Conservation (phyloP, 64 coral and sea anemone genomes). For the Montipora capricornis region DNA sequence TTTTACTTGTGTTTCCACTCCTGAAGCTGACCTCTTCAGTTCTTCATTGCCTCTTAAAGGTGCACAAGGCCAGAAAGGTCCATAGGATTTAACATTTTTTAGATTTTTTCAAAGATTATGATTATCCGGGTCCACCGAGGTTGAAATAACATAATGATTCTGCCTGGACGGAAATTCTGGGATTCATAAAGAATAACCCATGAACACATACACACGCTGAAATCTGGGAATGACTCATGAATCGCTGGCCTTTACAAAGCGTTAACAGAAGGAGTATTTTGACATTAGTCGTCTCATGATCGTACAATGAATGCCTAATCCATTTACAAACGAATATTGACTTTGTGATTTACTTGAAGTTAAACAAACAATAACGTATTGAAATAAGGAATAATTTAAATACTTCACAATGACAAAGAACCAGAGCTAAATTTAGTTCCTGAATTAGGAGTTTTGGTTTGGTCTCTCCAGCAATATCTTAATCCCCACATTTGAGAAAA, state of each 20-base stretch:
- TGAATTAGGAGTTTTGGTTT: neutral
- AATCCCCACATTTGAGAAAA: neutral
- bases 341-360: neutral
- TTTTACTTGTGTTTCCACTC: no score
- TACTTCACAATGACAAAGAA: neutral
- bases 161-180: no score
- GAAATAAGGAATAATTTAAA: no score
- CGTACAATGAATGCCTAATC: neutral
- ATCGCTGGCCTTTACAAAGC: neutral
- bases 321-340: constrained; percentile 10
- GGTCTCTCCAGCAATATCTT: neutral
- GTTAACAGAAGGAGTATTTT: neutral
- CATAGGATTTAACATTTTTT: neutral
- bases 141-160: neutral
- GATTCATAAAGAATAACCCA: neutral
- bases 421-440: neutral
- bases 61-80: neutral
- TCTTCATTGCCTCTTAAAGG: no score
- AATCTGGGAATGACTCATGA: neutral
- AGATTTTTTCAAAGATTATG: neutral
- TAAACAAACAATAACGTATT: constrained; percentile 22
- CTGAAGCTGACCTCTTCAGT: no score
- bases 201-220: neutral
- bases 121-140: neutral
- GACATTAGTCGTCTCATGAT: neutral